phyloP scores from a whole-genome alignment of 1,140 invertebrate species.

The Caenorhabditis brenneri region DNA sequence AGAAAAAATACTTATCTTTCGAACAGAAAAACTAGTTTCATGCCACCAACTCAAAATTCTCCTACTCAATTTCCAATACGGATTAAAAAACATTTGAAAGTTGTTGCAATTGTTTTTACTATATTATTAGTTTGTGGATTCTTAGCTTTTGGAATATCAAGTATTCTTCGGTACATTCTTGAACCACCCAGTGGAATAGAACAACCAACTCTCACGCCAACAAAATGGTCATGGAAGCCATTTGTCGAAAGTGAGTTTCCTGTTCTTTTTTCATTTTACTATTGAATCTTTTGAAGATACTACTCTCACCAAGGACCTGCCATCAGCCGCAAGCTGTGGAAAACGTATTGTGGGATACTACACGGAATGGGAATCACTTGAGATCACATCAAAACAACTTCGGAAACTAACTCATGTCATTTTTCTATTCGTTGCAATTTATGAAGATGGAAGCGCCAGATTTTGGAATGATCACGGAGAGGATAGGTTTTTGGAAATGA shows the following conservation, averaged over 20 bases:
- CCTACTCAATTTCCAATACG: too few species aligned
- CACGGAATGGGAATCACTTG: constrained; percentile 37
- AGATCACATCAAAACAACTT: neutral
- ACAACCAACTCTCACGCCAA: too few species aligned
- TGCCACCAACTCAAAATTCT: too few species aligned
- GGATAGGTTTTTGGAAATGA: neutral
- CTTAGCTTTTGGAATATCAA: too few species aligned
- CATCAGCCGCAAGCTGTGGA: neutral
- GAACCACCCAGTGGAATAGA: too few species aligned
- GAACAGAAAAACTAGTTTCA: too few species aligned
- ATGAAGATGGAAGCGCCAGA: constrained; percentile 56
- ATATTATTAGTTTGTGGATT: too few species aligned
- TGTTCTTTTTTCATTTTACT: too few species aligned
- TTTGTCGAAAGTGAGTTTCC: neutral
- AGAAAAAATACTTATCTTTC: too few species aligned
- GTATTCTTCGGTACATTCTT: too few species aligned
- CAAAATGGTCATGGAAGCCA: neutral
- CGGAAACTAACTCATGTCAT: constrained; percentile 61
- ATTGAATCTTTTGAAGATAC: neutral
- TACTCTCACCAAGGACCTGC: neutral
- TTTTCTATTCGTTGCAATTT: constrained; percentile 60
- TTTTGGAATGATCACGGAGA: constrained; percentile 5
- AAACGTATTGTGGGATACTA: constrained; percentile 43
- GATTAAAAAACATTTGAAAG: too few species aligned
- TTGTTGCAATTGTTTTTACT: too few species aligned